Evolutionary conservation across 2,797 vertebrate genomes (phyloP).

Genomic region (Centroberyx gerrardi): DNA sequence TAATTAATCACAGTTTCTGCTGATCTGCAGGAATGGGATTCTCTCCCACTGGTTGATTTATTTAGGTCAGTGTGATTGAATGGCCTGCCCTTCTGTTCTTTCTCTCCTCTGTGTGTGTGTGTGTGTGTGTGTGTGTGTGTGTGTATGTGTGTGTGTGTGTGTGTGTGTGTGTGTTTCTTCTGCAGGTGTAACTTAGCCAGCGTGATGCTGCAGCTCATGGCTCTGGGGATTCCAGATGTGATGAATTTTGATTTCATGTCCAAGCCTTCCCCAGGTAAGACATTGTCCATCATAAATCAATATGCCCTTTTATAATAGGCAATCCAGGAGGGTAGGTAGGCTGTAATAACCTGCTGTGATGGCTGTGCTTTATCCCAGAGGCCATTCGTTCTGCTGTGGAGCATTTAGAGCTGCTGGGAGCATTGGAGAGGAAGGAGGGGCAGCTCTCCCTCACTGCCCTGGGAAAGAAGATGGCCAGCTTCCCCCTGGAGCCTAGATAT

Average conservation of each 20-base stretch:
- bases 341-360: neutral
- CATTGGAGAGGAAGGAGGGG: conserved; percentile 89
- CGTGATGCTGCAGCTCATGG: conserved; percentile 95
- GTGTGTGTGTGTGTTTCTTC: neutral
- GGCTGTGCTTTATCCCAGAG: conserved; percentile 80
- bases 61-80: conserved; percentile 56
- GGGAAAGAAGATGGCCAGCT: conserved; percentile 96
- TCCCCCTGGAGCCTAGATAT: conserved; percentile 95
- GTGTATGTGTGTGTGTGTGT: conserved; percentile 2
- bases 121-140: neutral
- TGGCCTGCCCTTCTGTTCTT: neutral
- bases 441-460: conserved; percentile 90
- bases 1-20: conserved; percentile 4
- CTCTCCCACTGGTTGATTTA: neutral
- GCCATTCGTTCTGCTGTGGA: conserved; percentile 90
- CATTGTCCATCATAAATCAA: neutral
- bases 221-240: conserved; percentile 93
- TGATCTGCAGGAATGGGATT: neutral
- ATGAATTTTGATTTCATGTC: conserved; percentile 98
- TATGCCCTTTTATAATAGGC: neutral
- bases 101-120: neutral
- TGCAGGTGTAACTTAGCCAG: conserved; percentile 94
- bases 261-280: conserved; percentile 94
- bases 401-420: conserved; percentile 93
- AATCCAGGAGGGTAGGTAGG: accelerated